Percentiles rank a stretch among this genome's conserved stretches.
phyloP scores from a whole-genome alignment of 2,888 invertebrate species.

The Nephrotoma appendiculata region DNA sequence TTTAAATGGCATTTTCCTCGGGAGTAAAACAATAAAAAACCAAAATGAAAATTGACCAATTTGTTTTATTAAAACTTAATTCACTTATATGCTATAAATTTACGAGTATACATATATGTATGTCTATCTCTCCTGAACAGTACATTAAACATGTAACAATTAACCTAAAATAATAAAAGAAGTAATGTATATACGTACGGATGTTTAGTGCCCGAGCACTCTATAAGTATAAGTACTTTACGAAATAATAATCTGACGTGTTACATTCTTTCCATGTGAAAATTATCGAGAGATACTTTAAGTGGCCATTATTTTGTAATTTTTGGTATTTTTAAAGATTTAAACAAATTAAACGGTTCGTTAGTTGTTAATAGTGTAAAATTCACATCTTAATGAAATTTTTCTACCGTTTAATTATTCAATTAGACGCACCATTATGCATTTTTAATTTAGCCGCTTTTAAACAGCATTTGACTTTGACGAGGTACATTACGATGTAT shows the following conservation, averaged over 20 bases:
- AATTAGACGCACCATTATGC: background rate
- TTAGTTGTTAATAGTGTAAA: background rate
- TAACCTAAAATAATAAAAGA: background rate
- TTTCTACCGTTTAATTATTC: background rate
- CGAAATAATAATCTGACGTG: background rate
- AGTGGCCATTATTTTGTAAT: background rate
- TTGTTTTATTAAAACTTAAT: background rate
- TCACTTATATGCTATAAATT: background rate
- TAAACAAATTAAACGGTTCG: background rate
- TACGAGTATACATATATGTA: background rate
- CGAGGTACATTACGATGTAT: background rate
- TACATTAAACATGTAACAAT: background rate
- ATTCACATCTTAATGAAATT: background rate
- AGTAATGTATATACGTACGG: background rate
- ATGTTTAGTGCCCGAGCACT: background rate
- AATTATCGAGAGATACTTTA: background rate
- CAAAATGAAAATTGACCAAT: background rate
- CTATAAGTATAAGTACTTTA: background rate
- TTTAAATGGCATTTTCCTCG: background rate
- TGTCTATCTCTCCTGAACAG: background rate
- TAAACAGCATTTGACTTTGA: background rate
- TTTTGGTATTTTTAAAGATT: background rate
- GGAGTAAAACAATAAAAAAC: background rate
- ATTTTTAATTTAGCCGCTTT: background rate
- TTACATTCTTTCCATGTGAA: background rate